Evolutionary conservation across 2,113 vertebrate species (phyloP).

Genomic region (Epinephelus cyanopodus): DNA sequence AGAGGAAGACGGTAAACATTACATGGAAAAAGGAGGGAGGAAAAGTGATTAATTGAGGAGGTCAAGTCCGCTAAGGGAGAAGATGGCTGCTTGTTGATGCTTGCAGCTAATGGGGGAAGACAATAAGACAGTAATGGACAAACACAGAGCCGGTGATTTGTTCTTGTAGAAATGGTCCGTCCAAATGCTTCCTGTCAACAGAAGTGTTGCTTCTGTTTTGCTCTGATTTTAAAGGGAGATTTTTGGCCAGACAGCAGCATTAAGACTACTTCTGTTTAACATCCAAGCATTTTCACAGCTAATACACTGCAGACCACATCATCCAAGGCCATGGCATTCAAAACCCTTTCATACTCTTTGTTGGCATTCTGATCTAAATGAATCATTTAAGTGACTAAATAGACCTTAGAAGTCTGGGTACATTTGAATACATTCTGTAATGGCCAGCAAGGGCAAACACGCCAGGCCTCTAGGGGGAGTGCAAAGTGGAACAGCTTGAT

Average conservation of each 20-base stretch:
- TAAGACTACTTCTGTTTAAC: constrained; percentile 41
- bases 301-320: constrained; percentile 17
- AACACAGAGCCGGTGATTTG: constrained; percentile 57
- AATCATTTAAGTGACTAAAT: constrained; percentile 53
- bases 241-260: constrained; percentile 19
- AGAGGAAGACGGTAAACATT: constrained; percentile 61
- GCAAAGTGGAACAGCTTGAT: no score
- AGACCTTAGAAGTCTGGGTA: constrained; percentile 35
- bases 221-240: constrained; percentile 41
- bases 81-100: constrained; percentile 62
- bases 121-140: constrained; percentile 75
- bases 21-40: constrained; percentile 65
- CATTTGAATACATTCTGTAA: constrained; percentile 28
- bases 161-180: constrained; percentile 47
- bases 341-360: constrained; percentile 25
- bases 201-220: constrained; percentile 39
- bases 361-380: constrained; percentile 48
- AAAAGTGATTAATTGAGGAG: constrained; percentile 71
- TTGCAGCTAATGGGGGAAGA: constrained; percentile 72
- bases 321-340: constrained; percentile 45
- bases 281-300: constrained; percentile 36
- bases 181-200: constrained; percentile 72
- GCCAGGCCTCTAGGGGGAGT: no score
- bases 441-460: background rate
- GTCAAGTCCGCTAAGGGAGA: constrained; percentile 70